Evolutionary conservation across 1,140 invertebrate genomes (phyloP).

Genomic region (Eueides isabella): DNA sequence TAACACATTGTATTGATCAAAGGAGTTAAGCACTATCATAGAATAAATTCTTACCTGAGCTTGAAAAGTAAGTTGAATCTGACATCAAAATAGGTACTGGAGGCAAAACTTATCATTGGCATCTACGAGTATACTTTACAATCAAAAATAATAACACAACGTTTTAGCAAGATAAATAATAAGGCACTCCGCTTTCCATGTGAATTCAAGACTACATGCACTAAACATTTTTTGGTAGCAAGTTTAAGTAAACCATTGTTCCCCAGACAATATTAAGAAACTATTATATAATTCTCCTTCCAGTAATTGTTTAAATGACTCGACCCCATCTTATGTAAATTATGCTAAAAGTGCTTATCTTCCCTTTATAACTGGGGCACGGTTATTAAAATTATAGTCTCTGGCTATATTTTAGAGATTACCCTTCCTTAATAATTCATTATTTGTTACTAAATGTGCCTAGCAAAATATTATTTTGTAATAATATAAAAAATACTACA

Average conservation of each 20-base stretch:
- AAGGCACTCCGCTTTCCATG: too few relatives aligned
- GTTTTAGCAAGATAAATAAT: too few relatives aligned
- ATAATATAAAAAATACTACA: too few relatives aligned
- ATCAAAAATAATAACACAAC: too few relatives aligned
- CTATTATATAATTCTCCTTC: conserved; percentile 2
- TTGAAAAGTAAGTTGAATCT: too few relatives aligned
- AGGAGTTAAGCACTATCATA: too few relatives aligned
- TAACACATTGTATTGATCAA: too few relatives aligned
- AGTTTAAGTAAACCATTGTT: conserved; percentile 1
- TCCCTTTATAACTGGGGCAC: not conserved
- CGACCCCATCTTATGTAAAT: conserved; percentile 28
- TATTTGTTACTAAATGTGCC: not conserved
- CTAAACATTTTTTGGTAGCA: not conserved
- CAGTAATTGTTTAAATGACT: conserved; percentile 5
- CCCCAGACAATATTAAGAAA: not conserved
- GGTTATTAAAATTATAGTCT: not conserved
- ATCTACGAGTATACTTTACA: too few relatives aligned
- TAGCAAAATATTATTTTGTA: not conserved
- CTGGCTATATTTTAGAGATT: conserved; percentile 1
- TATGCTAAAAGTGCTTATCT: conserved; percentile 13
- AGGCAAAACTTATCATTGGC: too few relatives aligned
- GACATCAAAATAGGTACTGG: too few relatives aligned
- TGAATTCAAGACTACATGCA: too few relatives aligned
- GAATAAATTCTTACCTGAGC: too few relatives aligned
- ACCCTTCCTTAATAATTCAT: not conserved